Conservation (phyloP, 2,113 vertebrate genomes). For the Petroica traversi region DNA sequence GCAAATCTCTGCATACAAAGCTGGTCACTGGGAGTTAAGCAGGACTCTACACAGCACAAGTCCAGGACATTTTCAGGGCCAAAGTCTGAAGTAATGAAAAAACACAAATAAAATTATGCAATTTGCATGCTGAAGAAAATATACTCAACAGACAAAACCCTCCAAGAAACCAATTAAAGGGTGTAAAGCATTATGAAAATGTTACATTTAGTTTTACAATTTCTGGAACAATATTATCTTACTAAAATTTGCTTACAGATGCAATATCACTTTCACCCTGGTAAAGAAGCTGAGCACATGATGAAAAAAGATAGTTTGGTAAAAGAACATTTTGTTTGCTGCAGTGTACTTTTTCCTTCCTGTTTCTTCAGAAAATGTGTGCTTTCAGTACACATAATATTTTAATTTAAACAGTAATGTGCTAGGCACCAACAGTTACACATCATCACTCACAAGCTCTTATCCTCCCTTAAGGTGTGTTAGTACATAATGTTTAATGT, state of each 20-base stretch:
- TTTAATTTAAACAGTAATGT: background rate
- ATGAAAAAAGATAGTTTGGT: background rate
- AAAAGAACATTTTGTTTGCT: background rate
- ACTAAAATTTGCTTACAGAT: background rate
- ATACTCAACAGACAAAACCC: background rate
- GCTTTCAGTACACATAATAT: accelerated
- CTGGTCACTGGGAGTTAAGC: background rate
- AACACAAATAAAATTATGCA: background rate
- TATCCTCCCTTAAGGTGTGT: constrained; percentile 27
- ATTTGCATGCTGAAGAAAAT: background rate
- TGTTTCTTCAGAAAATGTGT: background rate
- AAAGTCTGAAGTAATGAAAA: background rate
- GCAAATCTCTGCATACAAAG: background rate
- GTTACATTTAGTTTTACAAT: background rate
- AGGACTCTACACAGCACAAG: background rate
- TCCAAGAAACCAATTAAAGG: background rate
- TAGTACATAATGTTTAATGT: background rate
- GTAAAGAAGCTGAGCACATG: background rate
- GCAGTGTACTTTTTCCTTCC: background rate
- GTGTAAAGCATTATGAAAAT: background rate
- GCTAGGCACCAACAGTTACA: background rate
- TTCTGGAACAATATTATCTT: background rate
- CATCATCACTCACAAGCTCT: background rate
- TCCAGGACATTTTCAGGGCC: background rate
- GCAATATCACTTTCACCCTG: background rate